Base-by-base conservation (phyloP, 2,888 invertebrate species). In the Linnaemya tessellans region DNA sequence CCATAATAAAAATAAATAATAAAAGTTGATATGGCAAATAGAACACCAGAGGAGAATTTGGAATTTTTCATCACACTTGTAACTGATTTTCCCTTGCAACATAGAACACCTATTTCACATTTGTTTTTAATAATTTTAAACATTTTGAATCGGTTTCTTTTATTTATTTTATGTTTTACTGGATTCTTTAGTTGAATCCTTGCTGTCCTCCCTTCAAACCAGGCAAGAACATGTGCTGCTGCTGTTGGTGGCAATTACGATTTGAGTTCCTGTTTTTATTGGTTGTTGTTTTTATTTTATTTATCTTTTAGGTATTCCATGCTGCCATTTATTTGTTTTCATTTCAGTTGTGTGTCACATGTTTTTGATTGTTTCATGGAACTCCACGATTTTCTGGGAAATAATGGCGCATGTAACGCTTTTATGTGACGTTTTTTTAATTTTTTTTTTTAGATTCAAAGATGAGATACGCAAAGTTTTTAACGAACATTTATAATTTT, bases 391-490 rank as follows among this genome's bases (percentile, higher is more conserved):
- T 22, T 67, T 10, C 38, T 35, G 46, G 13, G 22, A 22, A 38
- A 56, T 58, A 3, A 56, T 77, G 58, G 46, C 77, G n/a, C n/a
- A 67, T 49, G 58, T 80, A 71, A 56, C 62, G 62, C 22, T 62
- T 68, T 78, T 70, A 67, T 49, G 58, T 80, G 79, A 56, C 62
- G 62, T 25, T 62, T 68, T 78, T 70, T 51, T 62, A 51, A 43
- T 30, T 43, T 65, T 18, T 8, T 43, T 65, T 15, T 8, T 30
- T 30, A 25, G 51, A 30, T 38, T 30, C 62, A 5, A 41, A n/a
- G 11, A 49, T 56, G 43, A 11, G 11, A 41, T 41, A 38, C 9
- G 51, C 8, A 22, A 9, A 15, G 4, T 13, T 25, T 56, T 4
- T 1, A 35, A 3, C 20, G 10, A 38, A 18, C 11, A 18, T 3